Evolutionary conservation across 2,113 vertebrate species (phyloP), one percentile per base, ranked within the genome.

Genomic region (Anser brachyrhynchus): DNA sequence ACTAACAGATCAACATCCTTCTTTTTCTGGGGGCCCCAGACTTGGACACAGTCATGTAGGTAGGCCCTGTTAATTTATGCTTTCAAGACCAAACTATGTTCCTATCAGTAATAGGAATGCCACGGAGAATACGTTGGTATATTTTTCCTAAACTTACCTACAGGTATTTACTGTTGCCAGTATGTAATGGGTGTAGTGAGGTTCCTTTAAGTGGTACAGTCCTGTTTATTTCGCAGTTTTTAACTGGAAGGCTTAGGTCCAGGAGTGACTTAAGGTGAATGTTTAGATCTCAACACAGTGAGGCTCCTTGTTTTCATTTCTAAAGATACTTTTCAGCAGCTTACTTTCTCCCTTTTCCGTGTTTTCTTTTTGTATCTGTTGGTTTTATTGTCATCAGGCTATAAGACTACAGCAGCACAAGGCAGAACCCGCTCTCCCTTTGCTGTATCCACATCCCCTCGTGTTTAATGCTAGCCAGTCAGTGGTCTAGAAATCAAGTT

Each of bases 1-100:
- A 35, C 20, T 49, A 49, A 49, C 20, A 49, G 20, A 49, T 49
- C 46, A 49, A 49, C 46, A 49, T 49, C 46, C 46, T 49, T 49
- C 46, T 49, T 49, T 20, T 49, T 20, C 46, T 49, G 19, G 46
- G 46, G 19, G 20, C 20, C 46, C 10, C 46, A 49, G 46, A 49
- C 46, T 49, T 49, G 46, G 46, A 49, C 10, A 22, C 10, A 11
- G 46, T 49, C 46, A 21, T 0, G 4, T 15, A 26, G 52, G 80
- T 43, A 87, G 37, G 29, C 39, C 16, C 35, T 52, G 15, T 5
- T 25, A 71, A 10, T 65, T 67, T 71, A 39, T 84, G 13, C 23
- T 87, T 72, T 81, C 0, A 4, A 51, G 28, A 33, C 65, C 22
- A 41, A 65, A 5, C 11, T 65, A 2, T 0, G 0, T 39, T 87